A percentile compares a stretch with the other conserved stretches of the same genome.
Conservation (phyloP, 2,113 vertebrate genomes). For the Cardinalis cardinalis region DNA sequence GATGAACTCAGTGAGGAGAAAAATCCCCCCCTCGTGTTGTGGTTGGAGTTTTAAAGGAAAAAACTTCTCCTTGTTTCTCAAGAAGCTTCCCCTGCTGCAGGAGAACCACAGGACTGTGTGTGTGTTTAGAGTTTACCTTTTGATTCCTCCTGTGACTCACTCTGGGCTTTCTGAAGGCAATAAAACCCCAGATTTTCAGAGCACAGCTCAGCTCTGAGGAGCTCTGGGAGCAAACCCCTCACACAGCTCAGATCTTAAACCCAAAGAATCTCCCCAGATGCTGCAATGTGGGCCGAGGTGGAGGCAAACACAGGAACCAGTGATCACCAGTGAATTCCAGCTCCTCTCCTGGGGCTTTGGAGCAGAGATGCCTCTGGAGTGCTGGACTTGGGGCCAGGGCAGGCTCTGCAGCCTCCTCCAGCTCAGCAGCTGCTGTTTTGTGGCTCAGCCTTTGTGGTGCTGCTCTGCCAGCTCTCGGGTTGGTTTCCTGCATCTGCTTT, state of each 20-base stretch:
- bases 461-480: not conserved
- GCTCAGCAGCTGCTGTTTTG: constrained; percentile 10
- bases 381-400: not conserved
- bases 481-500: not conserved
- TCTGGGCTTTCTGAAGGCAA: not conserved
- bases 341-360: not conserved
- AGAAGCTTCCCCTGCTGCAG: not conserved
- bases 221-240: not conserved
- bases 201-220: fast-evolving
- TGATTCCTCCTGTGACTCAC: not conserved
- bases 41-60: not conserved
- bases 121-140: not conserved
- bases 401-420: not conserved
- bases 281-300: not conserved
- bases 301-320: not conserved
- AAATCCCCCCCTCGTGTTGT: not conserved
- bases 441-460: not conserved
- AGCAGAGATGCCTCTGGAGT: not conserved
- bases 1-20: not conserved
- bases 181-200: not conserved
- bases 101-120: not conserved
- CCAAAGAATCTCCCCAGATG: not conserved
- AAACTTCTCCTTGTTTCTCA: fast-evolving
- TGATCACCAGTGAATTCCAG: not conserved
- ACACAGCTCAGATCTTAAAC: not conserved